phyloP scores from a whole-genome alignment of 1,140 invertebrate genomes.

The Manduca sexta region DNA sequence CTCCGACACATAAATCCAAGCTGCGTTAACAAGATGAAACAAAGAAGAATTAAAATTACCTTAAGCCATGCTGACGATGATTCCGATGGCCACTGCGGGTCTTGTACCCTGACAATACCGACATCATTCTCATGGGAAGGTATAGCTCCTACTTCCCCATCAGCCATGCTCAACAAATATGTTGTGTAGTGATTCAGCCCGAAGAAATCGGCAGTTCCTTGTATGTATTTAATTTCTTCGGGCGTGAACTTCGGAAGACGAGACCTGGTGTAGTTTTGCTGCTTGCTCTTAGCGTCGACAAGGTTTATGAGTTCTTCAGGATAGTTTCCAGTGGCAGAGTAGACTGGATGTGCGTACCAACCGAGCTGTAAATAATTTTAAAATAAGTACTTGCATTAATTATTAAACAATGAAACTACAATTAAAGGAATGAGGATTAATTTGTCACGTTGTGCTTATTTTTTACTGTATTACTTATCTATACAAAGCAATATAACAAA shows the following conservation, averaged over 20 bases:
- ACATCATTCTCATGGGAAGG: constrained; percentile 69
- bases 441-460: no score
- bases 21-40: no score
- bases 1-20: no score
- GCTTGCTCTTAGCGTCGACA: constrained; percentile 74
- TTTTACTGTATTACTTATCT: no score
- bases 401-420: no score
- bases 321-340: constrained; percentile 78
- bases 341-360: constrained; percentile 81
- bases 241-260: constrained; percentile 77
- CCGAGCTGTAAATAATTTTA: constrained; percentile 64
- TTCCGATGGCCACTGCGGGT: constrained; percentile 66
- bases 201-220: constrained; percentile 75
- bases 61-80: constrained; percentile 69
- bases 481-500: no score
- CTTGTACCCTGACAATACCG: constrained; percentile 61
- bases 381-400: not conserved
- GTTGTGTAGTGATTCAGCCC: constrained; percentile 78
- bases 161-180: constrained; percentile 58
- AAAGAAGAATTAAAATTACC: constrained; percentile 28
- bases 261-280: constrained; percentile 76
- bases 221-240: constrained; percentile 74
- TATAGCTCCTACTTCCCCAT: constrained; percentile 50
- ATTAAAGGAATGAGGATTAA: no score
- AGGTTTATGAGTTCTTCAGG: constrained; percentile 77